phyloP scores from a whole-genome alignment of 2,888 invertebrate genomes.

The Merodon equestris region DNA sequence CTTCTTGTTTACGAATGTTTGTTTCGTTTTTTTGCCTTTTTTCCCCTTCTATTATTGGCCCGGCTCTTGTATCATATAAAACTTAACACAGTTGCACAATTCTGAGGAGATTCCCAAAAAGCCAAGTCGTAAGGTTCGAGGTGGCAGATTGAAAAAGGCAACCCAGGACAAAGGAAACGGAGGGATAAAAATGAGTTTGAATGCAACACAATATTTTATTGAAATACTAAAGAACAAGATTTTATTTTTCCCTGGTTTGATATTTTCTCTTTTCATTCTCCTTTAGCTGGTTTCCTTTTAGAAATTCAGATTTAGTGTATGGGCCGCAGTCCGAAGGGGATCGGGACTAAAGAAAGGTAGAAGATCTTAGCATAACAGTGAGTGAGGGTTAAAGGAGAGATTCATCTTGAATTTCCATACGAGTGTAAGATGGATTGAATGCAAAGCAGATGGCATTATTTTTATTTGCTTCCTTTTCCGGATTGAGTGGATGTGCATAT shows the following conservation, averaged over 20 bases:
- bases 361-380: slow-evolving; percentile 32
- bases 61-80: slow-evolving; percentile 53
- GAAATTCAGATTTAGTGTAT: slow-evolving; percentile 19
- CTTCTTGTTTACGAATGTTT: slow-evolving; percentile 8
- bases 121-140: too few species aligned
- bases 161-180: too few species aligned
- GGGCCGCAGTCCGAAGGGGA: neutral
- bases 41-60: slow-evolving; percentile 5
- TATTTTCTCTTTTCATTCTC: slow-evolving; percentile 12
- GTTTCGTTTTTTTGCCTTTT: slow-evolving; percentile 8
- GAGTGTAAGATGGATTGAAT: slow-evolving; percentile 40
- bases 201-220: slow-evolving; percentile 54
- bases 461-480: slow-evolving; percentile 49
- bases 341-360: slow-evolving; percentile 24
- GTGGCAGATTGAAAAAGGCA: too few species aligned
- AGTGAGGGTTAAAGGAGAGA: slow-evolving; percentile 28
- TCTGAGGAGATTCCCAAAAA: neutral
- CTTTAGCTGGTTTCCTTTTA: slow-evolving; percentile 15
- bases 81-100: slow-evolving; percentile 39
- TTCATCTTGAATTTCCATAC: slow-evolving; percentile 34
- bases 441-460: slow-evolving; percentile 37
- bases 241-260: slow-evolving; percentile 46
- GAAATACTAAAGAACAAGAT: slow-evolving; percentile 53
- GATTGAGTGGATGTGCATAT: slow-evolving; percentile 37
- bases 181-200: slow-evolving; percentile 35